Percentiles rank a stretch among this genome's conserved stretches.
Evolutionary conservation across 2,113 vertebrate genomes (phyloP).

Genomic region (Heterotilapia buettikoferi): DNA sequence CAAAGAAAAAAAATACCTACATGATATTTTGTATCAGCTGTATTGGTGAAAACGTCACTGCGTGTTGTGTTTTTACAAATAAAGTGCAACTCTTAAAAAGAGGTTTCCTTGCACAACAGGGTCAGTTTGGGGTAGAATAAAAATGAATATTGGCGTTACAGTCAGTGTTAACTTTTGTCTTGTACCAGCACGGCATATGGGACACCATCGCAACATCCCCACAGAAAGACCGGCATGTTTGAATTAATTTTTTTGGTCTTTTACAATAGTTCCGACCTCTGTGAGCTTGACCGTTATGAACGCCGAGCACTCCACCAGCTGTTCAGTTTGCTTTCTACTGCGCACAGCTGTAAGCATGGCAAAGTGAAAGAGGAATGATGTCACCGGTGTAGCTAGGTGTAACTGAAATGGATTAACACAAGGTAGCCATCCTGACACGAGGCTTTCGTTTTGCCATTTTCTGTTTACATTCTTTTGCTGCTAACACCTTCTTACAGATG

Average conservation of each 20-base stretch:
- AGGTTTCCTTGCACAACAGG: background rate
- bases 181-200: background rate
- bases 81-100: background rate
- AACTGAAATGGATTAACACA: background rate
- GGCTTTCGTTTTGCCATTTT: background rate
- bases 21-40: slow-evolving; percentile 2
- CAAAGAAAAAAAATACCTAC: background rate
- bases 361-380: background rate
- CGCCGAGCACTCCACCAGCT: background rate
- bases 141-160: background rate
- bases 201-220: background rate
- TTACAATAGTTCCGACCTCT: background rate
- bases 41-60: background rate
- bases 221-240: background rate
- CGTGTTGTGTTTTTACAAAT: background rate
- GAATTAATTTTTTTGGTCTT: background rate
- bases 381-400: background rate
- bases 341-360: background rate
- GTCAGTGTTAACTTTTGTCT: background rate
- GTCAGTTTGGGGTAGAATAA: background rate
- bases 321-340: background rate
- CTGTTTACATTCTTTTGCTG: background rate
- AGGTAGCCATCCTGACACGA: background rate
- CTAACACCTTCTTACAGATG: background rate
- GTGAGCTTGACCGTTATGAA: background rate